These are phyloP conservation scores for Daptonema setosum DNA, from an alignment of 2,888 invertebrate species.

Conservation along the genomic window DNA sequence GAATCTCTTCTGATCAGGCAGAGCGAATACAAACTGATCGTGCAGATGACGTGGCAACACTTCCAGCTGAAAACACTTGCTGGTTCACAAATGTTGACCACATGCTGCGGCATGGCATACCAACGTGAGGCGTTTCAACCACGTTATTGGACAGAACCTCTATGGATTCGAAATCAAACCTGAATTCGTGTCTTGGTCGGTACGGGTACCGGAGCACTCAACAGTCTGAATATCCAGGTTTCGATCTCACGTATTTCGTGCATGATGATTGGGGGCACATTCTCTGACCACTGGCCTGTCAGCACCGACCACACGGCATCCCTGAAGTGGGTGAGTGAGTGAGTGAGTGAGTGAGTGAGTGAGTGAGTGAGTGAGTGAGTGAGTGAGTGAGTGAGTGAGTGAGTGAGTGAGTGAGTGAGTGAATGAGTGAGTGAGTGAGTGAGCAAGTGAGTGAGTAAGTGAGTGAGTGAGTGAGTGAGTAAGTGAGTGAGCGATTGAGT, in stretches of 20 bases:
- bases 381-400: too few species aligned
- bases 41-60: conserved; percentile 57
- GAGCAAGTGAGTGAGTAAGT: too few species aligned
- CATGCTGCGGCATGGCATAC: too few species aligned
- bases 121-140: too few species aligned
- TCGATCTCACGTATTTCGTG: conserved; percentile 94
- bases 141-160: too few species aligned
- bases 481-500: too few species aligned
- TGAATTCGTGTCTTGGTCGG: conserved; percentile 74
- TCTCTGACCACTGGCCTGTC: conserved; percentile 36
- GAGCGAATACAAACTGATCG: conserved; percentile 67
- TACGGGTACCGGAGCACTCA: conserved; percentile 91
- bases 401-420: too few species aligned
- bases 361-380: too few species aligned
- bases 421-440: too few species aligned
- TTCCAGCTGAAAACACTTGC: conserved; percentile 39
- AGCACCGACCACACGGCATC: conserved; percentile 90
- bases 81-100: neutral
- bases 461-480: too few species aligned
- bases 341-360: too few species aligned
- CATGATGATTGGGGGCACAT: conserved; percentile 54
- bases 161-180: conserved; percentile 24
- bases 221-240: conserved; percentile 83
- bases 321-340: conserved; percentile 35
- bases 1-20: conserved; percentile 92